Evolutionary conservation across 2,888 invertebrate genomes (phyloP), one percentile per base, ranked within the genome.

Genomic region (Drosophila monieri): DNA sequence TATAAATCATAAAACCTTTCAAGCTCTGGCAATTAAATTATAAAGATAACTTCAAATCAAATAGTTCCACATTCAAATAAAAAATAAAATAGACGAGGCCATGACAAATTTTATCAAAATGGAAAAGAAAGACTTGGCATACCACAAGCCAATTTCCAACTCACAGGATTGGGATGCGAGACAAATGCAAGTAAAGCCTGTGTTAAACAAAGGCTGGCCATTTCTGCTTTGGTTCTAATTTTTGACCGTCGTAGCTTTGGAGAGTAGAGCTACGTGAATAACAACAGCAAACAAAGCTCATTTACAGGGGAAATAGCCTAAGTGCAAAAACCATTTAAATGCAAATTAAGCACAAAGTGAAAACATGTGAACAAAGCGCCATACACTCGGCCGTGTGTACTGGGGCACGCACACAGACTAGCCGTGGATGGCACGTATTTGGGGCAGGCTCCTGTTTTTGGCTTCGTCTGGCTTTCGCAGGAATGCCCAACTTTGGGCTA

Each of bases 301-400:
- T 90, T 89, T 90, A 85, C 85, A 89, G 83, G 83, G 89, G 89
- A 90, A 89, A 88, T 89, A 78, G 88, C 84, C 81, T 80, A 88
- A 88, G 86, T 89, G 88, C 76, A 89, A 89, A 89, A 89, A 88
- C 89, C 88, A 89, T 90, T 89, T 89, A 90, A 89, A 89, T 89
- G 89, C 89, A 89, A 89, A 89, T 89, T 89, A 90, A 85, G 76
- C 81, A 81, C 84, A 86, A 88, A 89, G 86, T 89, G 90, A 85
- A 89, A 89, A 89, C 88, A 89, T 88, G 86, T 89, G 88, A 88
- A 84, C 84, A 83, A 73, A 84, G 85, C 76, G 49, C 54, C 57
- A 6, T 46, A 54, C 49, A 39, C 74, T 64, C 51, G 32, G 5
- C 32, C 32, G 5, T 10, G 32, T 32, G 60, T 23, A 56, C 53